Base-by-base conservation (phyloP, 1,140 invertebrate species). In the Artemia franciscana region DNA sequence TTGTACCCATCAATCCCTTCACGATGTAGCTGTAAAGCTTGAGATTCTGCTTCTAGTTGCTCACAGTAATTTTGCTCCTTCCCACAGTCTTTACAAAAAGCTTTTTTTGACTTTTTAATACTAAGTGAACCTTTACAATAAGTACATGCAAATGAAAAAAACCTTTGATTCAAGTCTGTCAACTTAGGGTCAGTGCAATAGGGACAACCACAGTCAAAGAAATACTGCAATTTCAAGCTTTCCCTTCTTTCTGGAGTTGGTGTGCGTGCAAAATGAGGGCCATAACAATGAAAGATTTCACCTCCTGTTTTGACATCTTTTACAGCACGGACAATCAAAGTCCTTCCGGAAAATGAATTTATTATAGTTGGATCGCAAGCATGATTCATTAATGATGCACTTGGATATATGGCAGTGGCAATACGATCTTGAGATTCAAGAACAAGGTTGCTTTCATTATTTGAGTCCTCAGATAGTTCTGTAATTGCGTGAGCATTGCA, bases 371-470 rank as follows among this genome's bases (percentile, higher is more conserved):
- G 82, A 71, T 86, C 80, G 71, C 89, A 92, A 12, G 86, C 87
- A 75, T 92, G 89, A 73, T 92, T 92, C 82, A 91, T 84, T 75
- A 91, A 82, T 69, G 85, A 86, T 7, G 84, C 82, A n/a, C 85
- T 83, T 0, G 86, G 85, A 74, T 87, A 92, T 69, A 91, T 86
- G 1, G 84, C 89, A 25, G 85, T 85, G 9, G 84, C 86, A 39
- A 87, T 74, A 39, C 82, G 76, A n/a, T 79, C 75, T 69, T 85
- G 77, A 59, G 27, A 18, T 9, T 63, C 4, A 59, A 24, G 15
- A 23, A 65, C 21, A 24, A 24, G 24, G 24, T 15, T 67, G 28
- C 24, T 65, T 60, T 57, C 15, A 24, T 56, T 21, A 30, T 39
- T 61, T 61, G 62, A 62, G 23, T 39, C 66, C 64, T 63, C 63